These are phyloP conservation scores for Phrixothrix hirtus DNA, from an alignment of 2,888 invertebrate species.

Conservation along the genomic window DNA sequence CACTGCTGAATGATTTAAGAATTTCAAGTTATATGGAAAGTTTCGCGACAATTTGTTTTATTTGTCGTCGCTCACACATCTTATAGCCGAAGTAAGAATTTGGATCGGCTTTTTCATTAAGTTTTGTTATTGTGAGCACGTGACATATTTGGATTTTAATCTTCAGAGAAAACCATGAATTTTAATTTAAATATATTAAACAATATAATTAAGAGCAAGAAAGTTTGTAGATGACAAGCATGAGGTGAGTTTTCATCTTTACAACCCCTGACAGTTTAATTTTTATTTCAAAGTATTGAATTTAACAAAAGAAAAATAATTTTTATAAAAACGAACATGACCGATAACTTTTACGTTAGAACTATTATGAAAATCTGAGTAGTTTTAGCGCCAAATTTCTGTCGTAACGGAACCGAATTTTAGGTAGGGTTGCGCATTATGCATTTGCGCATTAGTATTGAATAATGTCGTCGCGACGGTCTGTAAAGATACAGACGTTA, in stretches of 20 bases:
- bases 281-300: too few relatives aligned
- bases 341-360: background rate
- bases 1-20: constrained; percentile 48
- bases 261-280: constrained; percentile 1
- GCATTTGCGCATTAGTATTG: constrained; percentile 13
- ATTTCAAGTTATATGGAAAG: constrained; percentile 27
- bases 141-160: background rate
- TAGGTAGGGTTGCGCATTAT: background rate
- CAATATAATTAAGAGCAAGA: constrained; percentile 43
- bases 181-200: constrained; percentile 41
- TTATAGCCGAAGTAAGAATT: too few relatives aligned
- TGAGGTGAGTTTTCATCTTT: constrained; percentile 42
- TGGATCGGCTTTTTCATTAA: too few relatives aligned
- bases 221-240: constrained; percentile 53
- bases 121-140: too few relatives aligned
- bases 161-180: constrained; percentile 45
- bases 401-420: background rate
- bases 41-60: constrained; percentile 5
- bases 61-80: background rate
- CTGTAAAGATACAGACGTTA: constrained; percentile 15
- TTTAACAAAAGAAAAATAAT: constrained; percentile 40
- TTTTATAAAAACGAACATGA: constrained; percentile 13
- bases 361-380: constrained; percentile 5
- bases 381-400: constrained; percentile 40
- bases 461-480: constrained; percentile 17